phyloP scores from a whole-genome alignment of 2,113 vertebrate species.

The Felis chaus region DNA sequence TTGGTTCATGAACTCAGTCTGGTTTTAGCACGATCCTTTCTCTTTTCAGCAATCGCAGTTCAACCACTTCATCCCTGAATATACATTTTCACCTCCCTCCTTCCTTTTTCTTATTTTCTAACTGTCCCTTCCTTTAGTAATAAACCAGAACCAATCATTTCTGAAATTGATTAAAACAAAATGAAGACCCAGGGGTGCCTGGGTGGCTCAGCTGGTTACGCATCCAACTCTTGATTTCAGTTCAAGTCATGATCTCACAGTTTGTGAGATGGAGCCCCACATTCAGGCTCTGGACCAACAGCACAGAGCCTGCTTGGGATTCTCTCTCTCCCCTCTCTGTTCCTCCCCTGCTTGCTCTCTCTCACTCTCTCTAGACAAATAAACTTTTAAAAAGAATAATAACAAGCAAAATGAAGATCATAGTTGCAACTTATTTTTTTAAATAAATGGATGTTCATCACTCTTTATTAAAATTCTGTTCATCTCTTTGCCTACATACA shows the following conservation, averaged over 20 bases:
- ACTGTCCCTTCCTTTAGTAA: background rate
- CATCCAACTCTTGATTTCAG: no score
- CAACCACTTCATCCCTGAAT: background rate
- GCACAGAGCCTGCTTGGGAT: no score
- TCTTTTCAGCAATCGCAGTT: background rate
- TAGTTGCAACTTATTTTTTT: conserved; percentile 21
- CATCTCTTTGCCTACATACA: conserved; percentile 53
- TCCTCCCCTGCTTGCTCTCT: no score
- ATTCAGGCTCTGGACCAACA: no score
- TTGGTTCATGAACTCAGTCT: background rate
- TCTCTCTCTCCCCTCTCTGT: no score
- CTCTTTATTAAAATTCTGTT: conserved; percentile 64
- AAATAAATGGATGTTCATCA: conserved; percentile 46
- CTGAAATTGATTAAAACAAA: conserved; percentile 56
- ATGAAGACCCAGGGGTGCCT: background rate
- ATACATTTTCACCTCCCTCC: background rate
- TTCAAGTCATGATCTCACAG: no score
- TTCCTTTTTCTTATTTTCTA: conserved; percentile 7
- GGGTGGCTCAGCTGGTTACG: no score
- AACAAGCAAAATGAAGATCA: conserved; percentile 57
- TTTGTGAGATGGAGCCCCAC: no score
- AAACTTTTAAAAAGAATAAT: no score
- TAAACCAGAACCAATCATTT: background rate
- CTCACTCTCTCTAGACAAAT: no score
- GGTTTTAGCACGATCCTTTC: background rate